Conservation (phyloP, 2,113 vertebrate species). For the Electrona antarctica region DNA sequence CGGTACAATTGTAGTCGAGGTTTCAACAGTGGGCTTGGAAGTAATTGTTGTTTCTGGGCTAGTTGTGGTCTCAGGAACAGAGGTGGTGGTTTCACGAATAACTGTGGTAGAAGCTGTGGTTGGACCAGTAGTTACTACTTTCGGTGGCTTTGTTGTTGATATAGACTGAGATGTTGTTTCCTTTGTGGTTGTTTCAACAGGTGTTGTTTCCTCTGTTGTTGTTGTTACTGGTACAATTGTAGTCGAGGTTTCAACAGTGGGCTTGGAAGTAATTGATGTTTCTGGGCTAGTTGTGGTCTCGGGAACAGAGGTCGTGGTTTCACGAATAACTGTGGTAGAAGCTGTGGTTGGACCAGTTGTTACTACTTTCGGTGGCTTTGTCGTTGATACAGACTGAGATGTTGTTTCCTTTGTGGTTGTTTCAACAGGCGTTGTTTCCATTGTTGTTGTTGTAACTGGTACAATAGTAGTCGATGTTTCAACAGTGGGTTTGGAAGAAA, state of each 20-base stretch:
- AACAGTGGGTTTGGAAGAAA: neutral
- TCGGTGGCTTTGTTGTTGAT: conserved; percentile 3
- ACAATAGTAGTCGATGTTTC: neutral
- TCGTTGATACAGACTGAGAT: conserved; percentile 2
- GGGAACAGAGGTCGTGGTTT: no score
- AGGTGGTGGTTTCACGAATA: accelerated
- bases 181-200: neutral
- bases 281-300: no score
- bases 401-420: neutral
- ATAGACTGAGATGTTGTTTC: neutral
- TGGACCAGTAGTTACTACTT: neutral
- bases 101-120: neutral
- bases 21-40: no score
- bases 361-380: conserved; percentile 3
- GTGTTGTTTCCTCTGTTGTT: neutral
- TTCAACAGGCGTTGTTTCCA: neutral
- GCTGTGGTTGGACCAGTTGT: neutral
- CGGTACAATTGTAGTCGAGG: neutral
- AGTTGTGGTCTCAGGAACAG: neutral
- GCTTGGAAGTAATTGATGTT: no score
- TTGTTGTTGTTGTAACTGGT: neutral
- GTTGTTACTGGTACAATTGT: accelerated
- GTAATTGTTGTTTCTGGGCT: no score
- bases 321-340: no score
- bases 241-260: no score